phyloP scores from a whole-genome alignment of 2,888 invertebrate genomes.

The Plebejus argus region DNA sequence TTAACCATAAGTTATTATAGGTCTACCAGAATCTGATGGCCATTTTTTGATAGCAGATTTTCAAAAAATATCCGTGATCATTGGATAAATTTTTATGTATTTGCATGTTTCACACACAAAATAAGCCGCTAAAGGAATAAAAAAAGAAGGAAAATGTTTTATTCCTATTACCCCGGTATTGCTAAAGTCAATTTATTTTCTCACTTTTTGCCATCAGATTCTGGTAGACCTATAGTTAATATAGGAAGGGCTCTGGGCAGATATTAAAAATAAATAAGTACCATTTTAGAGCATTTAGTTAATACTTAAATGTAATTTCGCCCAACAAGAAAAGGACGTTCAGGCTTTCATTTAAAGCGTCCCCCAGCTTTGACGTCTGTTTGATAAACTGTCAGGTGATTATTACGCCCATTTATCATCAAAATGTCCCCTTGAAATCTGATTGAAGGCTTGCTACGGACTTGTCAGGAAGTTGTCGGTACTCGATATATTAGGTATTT shows the following conservation, averaged over 20 bases:
- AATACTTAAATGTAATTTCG: neutral
- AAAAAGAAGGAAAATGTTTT: too few species aligned
- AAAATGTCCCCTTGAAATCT: neutral
- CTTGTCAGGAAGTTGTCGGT: neutral
- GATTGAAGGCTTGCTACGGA: neutral
- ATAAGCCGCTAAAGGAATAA: too few species aligned
- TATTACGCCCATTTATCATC: neutral
- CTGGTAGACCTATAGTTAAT: too few species aligned
- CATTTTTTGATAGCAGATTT: too few species aligned
- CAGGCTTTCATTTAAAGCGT: neutral
- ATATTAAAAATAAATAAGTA: neutral
- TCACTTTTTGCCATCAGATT: too few species aligned
- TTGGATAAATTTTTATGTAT: too few species aligned
- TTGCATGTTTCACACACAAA: too few species aligned
- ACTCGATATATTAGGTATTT: neutral
- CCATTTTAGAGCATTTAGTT: neutral
- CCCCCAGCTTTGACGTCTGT: neutral
- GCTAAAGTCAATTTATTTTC: too few species aligned
- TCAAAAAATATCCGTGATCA: too few species aligned
- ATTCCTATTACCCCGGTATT: too few species aligned
- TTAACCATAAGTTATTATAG: neutral
- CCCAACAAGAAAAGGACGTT: neutral
- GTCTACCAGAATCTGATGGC: too few species aligned
- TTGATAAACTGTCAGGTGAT: slow-evolving; percentile 8
- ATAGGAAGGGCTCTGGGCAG: neutral